Conservation (phyloP, 2,888 invertebrate species). For the Heliothis peltigera region DNA sequence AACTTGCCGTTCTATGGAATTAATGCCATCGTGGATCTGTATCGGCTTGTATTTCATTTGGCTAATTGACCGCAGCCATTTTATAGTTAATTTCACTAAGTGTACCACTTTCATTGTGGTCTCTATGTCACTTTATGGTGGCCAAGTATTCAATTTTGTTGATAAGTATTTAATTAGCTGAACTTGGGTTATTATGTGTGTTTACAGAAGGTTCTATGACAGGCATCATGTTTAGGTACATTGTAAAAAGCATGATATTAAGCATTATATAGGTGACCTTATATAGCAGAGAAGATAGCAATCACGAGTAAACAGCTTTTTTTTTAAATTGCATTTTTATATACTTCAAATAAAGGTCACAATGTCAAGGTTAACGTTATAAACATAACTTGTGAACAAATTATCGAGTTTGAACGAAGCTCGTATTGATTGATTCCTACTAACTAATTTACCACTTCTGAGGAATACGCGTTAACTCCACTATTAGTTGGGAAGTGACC, state of each 20-base stretch:
- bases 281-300: no score
- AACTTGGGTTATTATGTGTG: not conserved
- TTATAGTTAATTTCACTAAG: slow-evolving; percentile 57
- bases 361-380: slow-evolving; percentile 1
- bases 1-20: slow-evolving; percentile 30
- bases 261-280: no score
- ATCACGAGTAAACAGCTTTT: no score
- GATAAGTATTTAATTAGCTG: slow-evolving; percentile 1
- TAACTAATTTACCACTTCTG: slow-evolving; percentile 22
- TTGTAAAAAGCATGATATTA: no score
- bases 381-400: slow-evolving; percentile 1
- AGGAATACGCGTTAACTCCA: slow-evolving; percentile 12
- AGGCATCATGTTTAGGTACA: no score
- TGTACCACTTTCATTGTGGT: slow-evolving; percentile 41
- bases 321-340: no score
- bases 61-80: slow-evolving; percentile 52
- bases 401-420: slow-evolving; percentile 13
- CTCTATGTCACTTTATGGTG: slow-evolving; percentile 23
- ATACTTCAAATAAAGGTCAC: not conserved
- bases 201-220: no score
- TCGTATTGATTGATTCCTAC: slow-evolving; percentile 4
- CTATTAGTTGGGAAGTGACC: slow-evolving; percentile 15
- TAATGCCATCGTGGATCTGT: slow-evolving; percentile 32
- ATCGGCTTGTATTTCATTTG: slow-evolving; percentile 49
- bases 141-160: slow-evolving; percentile 24